Evolutionary conservation across 2,797 vertebrate genomes (phyloP).

Genomic region (Gymnoscopelus microlampas): DNA sequence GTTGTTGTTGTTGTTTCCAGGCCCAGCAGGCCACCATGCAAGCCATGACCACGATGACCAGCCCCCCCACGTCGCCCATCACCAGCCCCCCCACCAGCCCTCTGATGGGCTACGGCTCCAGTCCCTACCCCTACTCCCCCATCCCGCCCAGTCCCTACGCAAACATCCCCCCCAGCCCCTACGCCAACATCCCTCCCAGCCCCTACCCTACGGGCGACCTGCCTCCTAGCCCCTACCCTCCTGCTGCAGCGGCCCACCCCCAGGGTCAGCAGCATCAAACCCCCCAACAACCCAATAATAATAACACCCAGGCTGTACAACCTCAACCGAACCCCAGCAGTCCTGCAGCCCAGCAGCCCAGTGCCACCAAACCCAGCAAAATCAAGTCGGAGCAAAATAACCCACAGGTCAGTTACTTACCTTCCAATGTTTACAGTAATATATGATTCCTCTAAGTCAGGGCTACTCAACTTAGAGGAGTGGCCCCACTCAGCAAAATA

Average conservation of each 20-base stretch:
- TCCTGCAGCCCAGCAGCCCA: background rate
- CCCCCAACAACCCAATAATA: slow-evolving; percentile 18
- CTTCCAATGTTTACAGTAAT: slow-evolving; percentile 6
- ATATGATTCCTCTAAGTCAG: no score
- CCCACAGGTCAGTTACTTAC: slow-evolving; percentile 64
- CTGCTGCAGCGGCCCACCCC: slow-evolving; percentile 8
- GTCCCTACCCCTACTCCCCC: slow-evolving; percentile 64
- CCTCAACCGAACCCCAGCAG: slow-evolving; percentile 18
- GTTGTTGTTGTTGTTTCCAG: slow-evolving; percentile 63
- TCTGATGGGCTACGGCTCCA: slow-evolving; percentile 61
- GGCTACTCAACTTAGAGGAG: no score
- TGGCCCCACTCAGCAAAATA: no score
- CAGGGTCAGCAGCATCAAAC: slow-evolving; percentile 32
- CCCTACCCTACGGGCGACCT: slow-evolving; percentile 51
- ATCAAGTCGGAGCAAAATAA: no score
- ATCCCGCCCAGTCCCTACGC: slow-evolving; percentile 69
- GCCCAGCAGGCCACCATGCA: slow-evolving; percentile 91
- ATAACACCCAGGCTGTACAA: slow-evolving; percentile 15
- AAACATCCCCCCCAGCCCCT: slow-evolving; percentile 69
- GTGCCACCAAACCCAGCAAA: no score
- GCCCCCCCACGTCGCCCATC: slow-evolving; percentile 69
- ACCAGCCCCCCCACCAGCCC: slow-evolving; percentile 75
- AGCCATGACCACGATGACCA: slow-evolving; percentile 80
- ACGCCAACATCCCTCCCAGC: slow-evolving; percentile 69
- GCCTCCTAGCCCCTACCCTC: slow-evolving; percentile 50